phyloP scores from a whole-genome alignment of 2,113 vertebrate species.

The Rousettus leschenaultii region DNA sequence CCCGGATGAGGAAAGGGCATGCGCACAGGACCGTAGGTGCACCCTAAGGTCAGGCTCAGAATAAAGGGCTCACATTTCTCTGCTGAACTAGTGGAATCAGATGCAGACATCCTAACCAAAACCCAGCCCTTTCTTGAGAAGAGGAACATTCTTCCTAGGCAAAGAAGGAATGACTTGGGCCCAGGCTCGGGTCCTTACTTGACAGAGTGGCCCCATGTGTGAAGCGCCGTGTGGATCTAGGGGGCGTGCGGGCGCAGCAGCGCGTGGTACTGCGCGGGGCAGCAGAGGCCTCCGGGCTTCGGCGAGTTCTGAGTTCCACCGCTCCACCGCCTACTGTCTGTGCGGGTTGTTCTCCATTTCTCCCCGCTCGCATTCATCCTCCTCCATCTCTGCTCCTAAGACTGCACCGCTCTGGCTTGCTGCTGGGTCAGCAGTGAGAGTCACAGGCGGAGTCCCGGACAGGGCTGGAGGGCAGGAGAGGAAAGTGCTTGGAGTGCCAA shows the following conservation, averaged over 20 bases:
- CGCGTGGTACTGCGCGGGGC: accelerated
- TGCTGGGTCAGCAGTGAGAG: neutral
- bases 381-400: neutral
- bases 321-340: neutral
- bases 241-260: neutral
- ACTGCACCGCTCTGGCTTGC: neutral
- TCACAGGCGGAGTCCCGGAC: neutral
- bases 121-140: neutral
- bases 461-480: neutral
- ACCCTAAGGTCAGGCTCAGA: neutral
- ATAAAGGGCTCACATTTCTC: neutral
- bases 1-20: neutral
- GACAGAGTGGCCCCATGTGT: neutral
- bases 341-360: neutral
- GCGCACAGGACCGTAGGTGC: neutral
- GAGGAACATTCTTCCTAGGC: neutral
- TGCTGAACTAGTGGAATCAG: neutral
- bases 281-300: neutral
- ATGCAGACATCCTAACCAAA: neutral
- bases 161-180: neutral
- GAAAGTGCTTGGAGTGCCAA: neutral
- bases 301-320: neutral
- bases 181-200: neutral
- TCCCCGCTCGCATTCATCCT: neutral
- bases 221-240: too few species aligned